Evolutionary conservation across 2,888 invertebrate genomes (phyloP).

Genomic region (Penaeus monodon): DNA sequence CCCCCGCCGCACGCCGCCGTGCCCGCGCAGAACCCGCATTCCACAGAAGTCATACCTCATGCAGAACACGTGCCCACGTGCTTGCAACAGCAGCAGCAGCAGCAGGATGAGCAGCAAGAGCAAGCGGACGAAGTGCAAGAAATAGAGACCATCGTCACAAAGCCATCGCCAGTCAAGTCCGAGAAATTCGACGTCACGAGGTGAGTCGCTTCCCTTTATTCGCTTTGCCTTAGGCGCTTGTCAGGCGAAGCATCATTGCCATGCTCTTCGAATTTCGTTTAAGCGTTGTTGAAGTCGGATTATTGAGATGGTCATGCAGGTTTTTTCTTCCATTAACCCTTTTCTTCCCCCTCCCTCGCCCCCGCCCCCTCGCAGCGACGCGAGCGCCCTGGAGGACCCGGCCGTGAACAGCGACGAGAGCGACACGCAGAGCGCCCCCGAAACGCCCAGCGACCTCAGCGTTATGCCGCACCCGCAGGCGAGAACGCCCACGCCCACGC

Average conservation of each 20-base stretch:
- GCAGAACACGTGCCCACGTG: background rate
- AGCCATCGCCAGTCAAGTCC: conserved; percentile 30
- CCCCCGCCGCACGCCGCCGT: conserved; percentile 25
- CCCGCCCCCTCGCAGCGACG: conserved; percentile 23
- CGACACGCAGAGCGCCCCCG: conserved; percentile 58
- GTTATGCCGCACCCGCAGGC: background rate
- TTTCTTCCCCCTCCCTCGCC: too few species aligned
- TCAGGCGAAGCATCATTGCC: too few species aligned
- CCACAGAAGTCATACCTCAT: conserved; percentile 25
- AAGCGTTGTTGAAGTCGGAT: too few species aligned
- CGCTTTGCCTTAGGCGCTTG: too few species aligned
- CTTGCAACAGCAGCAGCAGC: conserved; percentile 13
- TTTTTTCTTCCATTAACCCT: too few species aligned
- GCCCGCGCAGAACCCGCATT: conserved; percentile 36
- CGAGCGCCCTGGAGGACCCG: conserved; percentile 32
- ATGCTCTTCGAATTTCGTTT: too few species aligned
- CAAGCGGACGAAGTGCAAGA: conserved; percentile 33
- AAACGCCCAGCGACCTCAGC: conserved; percentile 39
- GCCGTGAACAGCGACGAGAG: conserved; percentile 53
- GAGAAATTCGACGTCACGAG: conserved; percentile 44
- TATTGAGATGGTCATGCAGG: too few species aligned
- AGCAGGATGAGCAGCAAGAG: conserved; percentile 19
- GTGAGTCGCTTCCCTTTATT: conserved; percentile 6
- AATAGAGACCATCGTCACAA: conserved; percentile 17
- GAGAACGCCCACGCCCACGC: conserved; percentile 29